Base-by-base conservation (phyloP, 2,797 vertebrate genomes). In the Silurus lanzhouensis region DNA sequence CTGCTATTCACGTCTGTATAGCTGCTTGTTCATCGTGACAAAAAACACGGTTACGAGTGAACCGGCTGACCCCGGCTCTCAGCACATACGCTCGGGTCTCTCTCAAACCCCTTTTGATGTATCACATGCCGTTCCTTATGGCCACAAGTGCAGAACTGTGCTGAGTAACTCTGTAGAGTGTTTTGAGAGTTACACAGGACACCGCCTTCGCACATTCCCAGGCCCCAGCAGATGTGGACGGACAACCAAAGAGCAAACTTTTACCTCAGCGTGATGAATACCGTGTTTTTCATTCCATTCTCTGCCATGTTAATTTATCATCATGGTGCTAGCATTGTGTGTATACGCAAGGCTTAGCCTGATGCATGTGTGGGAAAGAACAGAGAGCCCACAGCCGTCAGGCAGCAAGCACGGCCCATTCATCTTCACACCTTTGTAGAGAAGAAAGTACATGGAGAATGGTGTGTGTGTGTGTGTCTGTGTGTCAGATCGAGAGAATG, bases 271-370 rank as follows among this genome's bases (percentile, higher is more conserved):
- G 2, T 88, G 83, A 89, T 81, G 83, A 86, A 86, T 90, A 66
- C 81, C 19, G 27, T 87, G 87, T 87, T 89, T 89, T 88, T 83
- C 87, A 85, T 86, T 86, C 84, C 84, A 57, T 82, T 70, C 61
- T 75, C 77, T 57, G 86, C 22, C 61, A 75, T 72, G 78, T 74
- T 90, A 88, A 89, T 90, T 89, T 76, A 87, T 90, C 88, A 88
- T 64, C 75, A 52, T 82, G 83, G 86, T 74, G 83, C 25, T 75
- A 76, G 86, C 86, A 87, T 83, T 90, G 86, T 90, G 86, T 68
- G 66, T 75, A 63, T 31, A 27, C 9, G n/a, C 81, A 58, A 74
- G 72, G 86, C 86, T 84, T 87, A 72, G 79, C 68, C 78, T 79
- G 61, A 48, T 2, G 2, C 60, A 55, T 76, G 38, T 64, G 71